Evolutionary conservation across 1,140 invertebrate species (phyloP).

Genomic region (Mya arenaria): DNA sequence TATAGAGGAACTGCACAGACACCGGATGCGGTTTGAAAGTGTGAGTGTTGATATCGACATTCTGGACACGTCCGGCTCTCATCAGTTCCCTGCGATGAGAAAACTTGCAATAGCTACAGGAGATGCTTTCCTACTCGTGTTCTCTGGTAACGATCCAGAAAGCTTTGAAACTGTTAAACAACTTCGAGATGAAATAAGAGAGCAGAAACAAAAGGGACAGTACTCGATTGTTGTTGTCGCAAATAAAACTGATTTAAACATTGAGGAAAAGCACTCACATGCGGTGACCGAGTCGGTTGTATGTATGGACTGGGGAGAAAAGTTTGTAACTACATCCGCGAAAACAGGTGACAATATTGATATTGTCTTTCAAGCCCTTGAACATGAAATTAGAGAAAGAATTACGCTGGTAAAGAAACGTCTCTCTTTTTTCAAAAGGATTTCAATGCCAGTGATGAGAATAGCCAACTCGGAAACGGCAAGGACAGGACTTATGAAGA

Average conservation of each 20-base stretch:
- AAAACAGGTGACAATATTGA: constrained; percentile 37
- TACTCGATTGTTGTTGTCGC: constrained; percentile 68
- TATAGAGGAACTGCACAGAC: constrained; percentile 95
- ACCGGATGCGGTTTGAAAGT: constrained; percentile 89
- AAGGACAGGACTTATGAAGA: not conserved
- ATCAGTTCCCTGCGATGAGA: constrained; percentile 96
- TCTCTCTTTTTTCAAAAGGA: constrained; percentile 1
- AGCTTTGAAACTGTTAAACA: constrained; percentile 87
- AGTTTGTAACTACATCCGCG: constrained; percentile 23
- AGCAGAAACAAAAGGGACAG: constrained; percentile 50
- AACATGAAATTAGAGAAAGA: constrained; percentile 9
- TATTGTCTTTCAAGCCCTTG: not conserved
- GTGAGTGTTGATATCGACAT: constrained; percentile 82
- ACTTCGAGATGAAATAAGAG: constrained; percentile 66
- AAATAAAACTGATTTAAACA: constrained; percentile 68
- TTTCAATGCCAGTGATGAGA: constrained; percentile 30
- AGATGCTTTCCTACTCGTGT: constrained; percentile 94
- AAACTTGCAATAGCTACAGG: constrained; percentile 93
- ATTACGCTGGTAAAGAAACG: constrained; percentile 4
- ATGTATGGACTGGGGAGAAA: constrained; percentile 66
- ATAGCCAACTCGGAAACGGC: not conserved
- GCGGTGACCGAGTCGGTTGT: constrained; percentile 65
- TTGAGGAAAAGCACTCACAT: constrained; percentile 32
- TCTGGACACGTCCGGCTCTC: constrained; percentile 91
- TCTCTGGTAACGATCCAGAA: constrained; percentile 90